A percentile compares a stretch with the other conserved stretches of the same genome.
These are phyloP conservation scores for Lanius ludovicianus DNA, from an alignment of 2,113 vertebrate species.

Conservation along the genomic window DNA sequence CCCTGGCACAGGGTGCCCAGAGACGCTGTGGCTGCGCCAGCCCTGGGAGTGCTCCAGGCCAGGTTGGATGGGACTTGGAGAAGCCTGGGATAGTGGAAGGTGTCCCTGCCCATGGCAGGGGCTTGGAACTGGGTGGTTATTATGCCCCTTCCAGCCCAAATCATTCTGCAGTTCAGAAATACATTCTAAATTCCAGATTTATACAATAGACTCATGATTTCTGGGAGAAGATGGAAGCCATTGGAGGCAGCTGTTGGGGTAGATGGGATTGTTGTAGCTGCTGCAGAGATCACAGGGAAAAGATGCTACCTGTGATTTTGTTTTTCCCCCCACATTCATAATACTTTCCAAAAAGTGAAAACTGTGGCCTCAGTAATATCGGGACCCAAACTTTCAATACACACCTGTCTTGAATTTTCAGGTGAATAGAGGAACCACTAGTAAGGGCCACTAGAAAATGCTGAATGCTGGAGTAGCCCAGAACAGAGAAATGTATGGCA, in stretches of 20 bases:
- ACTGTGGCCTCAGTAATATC: neutral
- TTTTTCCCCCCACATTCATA: neutral
- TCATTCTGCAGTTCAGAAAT: neutral
- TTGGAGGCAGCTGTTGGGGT: neutral
- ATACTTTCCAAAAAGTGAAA: neutral
- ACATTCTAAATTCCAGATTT: neutral
- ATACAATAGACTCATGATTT: neutral
- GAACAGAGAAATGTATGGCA: neutral
- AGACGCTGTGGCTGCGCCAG: neutral
- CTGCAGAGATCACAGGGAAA: neutral
- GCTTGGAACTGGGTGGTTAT: fast-evolving
- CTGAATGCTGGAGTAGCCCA: neutral
- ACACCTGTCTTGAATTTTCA: neutral
- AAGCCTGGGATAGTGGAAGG: fast-evolving
- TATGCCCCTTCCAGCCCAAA: neutral
- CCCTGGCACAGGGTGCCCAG: neutral
- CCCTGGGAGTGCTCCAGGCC: neutral
- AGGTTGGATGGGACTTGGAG: fast-evolving
- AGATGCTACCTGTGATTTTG: neutral
- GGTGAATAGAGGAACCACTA: neutral
- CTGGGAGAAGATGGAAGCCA: neutral
- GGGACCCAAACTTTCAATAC: neutral
- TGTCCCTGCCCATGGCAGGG: neutral
- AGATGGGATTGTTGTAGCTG: neutral
- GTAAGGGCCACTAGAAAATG: neutral